Conservation (phyloP, 2,113 vertebrate genomes). For the Agelaius phoeniceus region DNA sequence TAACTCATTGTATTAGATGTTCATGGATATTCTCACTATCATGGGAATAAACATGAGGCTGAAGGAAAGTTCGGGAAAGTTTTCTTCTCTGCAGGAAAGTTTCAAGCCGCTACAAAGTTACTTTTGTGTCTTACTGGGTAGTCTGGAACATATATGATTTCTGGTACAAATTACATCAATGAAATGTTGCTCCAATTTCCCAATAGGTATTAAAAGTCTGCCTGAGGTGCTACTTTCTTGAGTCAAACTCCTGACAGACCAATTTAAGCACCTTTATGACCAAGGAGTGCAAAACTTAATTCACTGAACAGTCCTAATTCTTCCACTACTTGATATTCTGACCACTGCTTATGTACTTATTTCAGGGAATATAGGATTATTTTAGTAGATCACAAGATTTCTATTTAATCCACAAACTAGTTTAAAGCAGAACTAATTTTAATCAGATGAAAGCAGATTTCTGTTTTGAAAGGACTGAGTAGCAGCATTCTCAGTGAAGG, state of each 20-base stretch:
- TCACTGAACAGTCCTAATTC: neutral
- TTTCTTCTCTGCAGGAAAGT: neutral
- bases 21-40: neutral
- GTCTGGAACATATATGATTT: neutral
- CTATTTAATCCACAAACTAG: neutral
- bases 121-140: neutral
- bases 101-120: neutral
- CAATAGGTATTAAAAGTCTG: neutral
- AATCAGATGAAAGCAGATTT: neutral
- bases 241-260: neutral
- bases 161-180: neutral
- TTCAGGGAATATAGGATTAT: neutral
- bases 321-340: neutral
- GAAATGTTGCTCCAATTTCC: neutral
- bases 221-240: neutral
- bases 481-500: neutral
- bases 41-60: neutral
- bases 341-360: neutral
- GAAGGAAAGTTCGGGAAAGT: neutral
- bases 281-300: neutral
- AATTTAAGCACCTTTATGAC: neutral
- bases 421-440: constrained; percentile 17
- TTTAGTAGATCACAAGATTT: neutral
- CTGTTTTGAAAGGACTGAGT: neutral
- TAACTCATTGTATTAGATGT: neutral